Percentiles rank a stretch among this genome's conserved stretches.
Evolutionary conservation across 2,888 invertebrate species (phyloP).

Genomic region (Ormia ochracea): DNA sequence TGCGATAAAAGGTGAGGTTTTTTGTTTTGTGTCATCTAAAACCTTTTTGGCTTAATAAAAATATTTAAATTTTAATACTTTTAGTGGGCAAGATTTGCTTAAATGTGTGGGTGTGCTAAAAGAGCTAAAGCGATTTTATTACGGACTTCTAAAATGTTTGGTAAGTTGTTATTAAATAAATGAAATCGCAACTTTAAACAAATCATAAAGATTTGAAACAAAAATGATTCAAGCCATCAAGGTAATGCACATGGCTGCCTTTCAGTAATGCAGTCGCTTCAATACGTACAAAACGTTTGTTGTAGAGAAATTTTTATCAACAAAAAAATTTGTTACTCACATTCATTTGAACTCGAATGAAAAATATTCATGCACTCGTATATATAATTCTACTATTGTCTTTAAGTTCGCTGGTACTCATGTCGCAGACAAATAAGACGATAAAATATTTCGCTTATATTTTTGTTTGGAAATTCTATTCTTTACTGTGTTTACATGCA

Average conservation of each 20-base stretch:
- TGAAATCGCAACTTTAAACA: not conserved
- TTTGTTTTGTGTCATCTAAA: slow-evolving; percentile 29
- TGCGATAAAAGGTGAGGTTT: slow-evolving; percentile 43
- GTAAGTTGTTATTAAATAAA: not conserved
- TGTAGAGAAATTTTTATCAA: no score
- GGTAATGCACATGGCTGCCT: not conserved
- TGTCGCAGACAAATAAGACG: not conserved
- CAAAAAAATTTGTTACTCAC: no score
- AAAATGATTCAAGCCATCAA: not conserved
- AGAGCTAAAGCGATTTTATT: not conserved
- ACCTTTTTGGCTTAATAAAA: slow-evolving; percentile 18
- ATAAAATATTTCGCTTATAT: not conserved
- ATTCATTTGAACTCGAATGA: no score
- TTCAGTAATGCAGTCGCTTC: no score
- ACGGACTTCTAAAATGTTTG: not conserved
- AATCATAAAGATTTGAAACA: not conserved
- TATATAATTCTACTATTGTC: no score
- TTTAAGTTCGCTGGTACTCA: no score
- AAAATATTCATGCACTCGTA: no score
- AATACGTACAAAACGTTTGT: not conserved
- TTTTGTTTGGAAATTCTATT: not conserved
- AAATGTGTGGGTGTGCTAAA: slow-evolving; percentile 14
- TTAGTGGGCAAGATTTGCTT: not conserved
- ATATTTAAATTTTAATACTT: not conserved
- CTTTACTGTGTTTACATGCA: not conserved